Percentiles rank a stretch among this genome's conserved stretches.
These are phyloP conservation scores for Cephalopholis sonnerati DNA, from an alignment of 2,113 vertebrate species.

Conservation along the genomic window DNA sequence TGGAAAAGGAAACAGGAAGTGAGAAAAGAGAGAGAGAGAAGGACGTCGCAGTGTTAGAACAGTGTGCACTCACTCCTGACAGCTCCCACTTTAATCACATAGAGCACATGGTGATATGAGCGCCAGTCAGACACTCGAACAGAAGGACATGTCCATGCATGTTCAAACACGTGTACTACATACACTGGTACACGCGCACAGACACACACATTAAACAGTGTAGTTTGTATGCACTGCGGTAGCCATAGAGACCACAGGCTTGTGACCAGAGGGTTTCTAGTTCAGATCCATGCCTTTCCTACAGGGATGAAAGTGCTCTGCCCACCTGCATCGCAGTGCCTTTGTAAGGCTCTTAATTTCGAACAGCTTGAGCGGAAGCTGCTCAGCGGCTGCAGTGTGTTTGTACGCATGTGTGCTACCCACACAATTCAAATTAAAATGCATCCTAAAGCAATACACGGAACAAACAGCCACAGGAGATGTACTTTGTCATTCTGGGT, in stretches of 20 bases:
- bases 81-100: conserved; percentile 35
- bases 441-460: conserved; percentile 1
- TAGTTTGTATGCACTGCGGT: conserved; percentile 9
- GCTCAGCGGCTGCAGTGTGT: neutral
- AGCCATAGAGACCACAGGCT: conserved; percentile 23
- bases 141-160: conserved; percentile 13
- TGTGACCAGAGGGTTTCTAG: conserved; percentile 18
- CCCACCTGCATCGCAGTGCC: conserved; percentile 36
- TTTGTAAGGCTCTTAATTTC: conserved; percentile 28
- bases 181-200: neutral
- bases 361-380: conserved; percentile 26
- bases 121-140: conserved; percentile 20
- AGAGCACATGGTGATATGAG: conserved; percentile 35
- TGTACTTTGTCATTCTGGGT: neutral
- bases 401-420: neutral
- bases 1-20: neutral
- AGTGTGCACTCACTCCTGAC: conserved; percentile 19
- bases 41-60: neutral
- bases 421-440: conserved; percentile 35
- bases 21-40: neutral
- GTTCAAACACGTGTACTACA: conserved; percentile 30
- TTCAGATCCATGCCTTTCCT: conserved; percentile 34
- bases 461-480: neutral
- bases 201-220: conserved; percentile 6
- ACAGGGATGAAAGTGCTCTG: conserved; percentile 28